phyloP scores from a whole-genome alignment of 2,888 invertebrate genomes.

The Drosophila longiperda region DNA sequence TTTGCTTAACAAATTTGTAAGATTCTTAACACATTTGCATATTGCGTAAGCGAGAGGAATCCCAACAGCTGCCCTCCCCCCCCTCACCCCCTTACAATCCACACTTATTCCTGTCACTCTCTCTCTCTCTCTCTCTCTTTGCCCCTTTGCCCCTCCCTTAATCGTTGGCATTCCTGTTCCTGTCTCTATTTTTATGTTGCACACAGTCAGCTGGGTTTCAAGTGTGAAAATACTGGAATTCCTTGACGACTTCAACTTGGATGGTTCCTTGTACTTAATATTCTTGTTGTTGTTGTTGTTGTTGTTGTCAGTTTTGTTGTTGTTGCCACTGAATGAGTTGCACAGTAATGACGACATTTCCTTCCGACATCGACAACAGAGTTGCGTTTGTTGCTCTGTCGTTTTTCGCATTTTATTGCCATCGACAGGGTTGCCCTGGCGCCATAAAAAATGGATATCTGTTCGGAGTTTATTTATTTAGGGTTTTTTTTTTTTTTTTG shows the following conservation, averaged over 20 bases:
- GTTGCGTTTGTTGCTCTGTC: too few species aligned
- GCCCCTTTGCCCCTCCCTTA: not conserved
- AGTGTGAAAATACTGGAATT: constrained; percentile 58
- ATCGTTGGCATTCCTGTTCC: constrained; percentile 8
- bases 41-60: constrained; percentile 67
- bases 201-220: constrained; percentile 57
- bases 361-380: constrained; percentile 52
- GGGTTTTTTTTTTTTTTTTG: constrained; percentile 31
- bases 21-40: constrained; percentile 80
- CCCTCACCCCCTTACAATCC: not conserved
- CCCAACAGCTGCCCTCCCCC: constrained; percentile 21
- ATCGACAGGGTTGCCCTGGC: constrained; percentile 53
- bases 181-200: constrained; percentile 46
- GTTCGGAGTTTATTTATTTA: constrained; percentile 72
- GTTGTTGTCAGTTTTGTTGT: not conserved
- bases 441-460: constrained; percentile 50
- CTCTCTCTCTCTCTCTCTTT: too few species aligned
- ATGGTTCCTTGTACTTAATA: constrained; percentile 30
- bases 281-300: constrained; percentile 6
- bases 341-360: constrained; percentile 78
- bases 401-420: constrained; percentile 68
- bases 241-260: constrained; percentile 55
- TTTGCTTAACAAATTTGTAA: constrained; percentile 81
- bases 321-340: constrained; percentile 48
- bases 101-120: not conserved